These are phyloP conservation scores for Neopelma chrysocephalum DNA, from an alignment of 2,797 vertebrate species.

Conservation along the genomic window DNA sequence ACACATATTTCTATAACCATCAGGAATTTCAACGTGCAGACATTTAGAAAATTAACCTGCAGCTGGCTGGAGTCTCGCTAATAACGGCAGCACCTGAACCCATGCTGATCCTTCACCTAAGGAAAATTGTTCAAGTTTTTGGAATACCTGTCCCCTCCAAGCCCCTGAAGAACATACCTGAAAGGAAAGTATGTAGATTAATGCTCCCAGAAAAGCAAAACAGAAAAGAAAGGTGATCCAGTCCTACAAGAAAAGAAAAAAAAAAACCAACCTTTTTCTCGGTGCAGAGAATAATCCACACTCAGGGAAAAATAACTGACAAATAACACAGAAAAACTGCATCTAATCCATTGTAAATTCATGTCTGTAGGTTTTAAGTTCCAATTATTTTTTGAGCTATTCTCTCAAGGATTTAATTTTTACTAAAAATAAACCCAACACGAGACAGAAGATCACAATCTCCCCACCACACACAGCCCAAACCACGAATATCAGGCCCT, in stretches of 20 bases:
- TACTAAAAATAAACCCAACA: not conserved
- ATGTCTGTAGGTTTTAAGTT: not conserved
- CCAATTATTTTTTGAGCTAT: not conserved
- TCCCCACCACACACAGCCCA: not conserved
- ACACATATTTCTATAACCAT: not conserved
- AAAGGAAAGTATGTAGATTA: constrained; percentile 21
- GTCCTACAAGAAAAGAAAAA: not conserved
- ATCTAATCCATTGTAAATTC: not conserved
- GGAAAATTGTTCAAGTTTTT: constrained; percentile 59
- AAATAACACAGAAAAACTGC: not conserved
- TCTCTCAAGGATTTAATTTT: not conserved
- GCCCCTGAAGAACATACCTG: constrained; percentile 45
- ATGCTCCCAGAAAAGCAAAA: not conserved
- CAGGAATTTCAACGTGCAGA: not conserved
- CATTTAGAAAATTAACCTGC: not conserved
- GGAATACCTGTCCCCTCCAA: constrained; percentile 6
- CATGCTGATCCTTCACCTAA: constrained; percentile 28
- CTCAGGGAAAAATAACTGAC: not conserved
- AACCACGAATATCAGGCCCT: not conserved
- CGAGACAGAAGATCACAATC: not conserved
- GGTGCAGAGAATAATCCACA: fast-evolving
- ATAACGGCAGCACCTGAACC: not conserved
- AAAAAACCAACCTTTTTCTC: not conserved
- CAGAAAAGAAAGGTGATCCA: not conserved
- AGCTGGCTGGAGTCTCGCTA: not conserved